Evolutionary conservation across 1,140 invertebrate species (phyloP).

Genomic region (Drosophila sulfurigaster): DNA sequence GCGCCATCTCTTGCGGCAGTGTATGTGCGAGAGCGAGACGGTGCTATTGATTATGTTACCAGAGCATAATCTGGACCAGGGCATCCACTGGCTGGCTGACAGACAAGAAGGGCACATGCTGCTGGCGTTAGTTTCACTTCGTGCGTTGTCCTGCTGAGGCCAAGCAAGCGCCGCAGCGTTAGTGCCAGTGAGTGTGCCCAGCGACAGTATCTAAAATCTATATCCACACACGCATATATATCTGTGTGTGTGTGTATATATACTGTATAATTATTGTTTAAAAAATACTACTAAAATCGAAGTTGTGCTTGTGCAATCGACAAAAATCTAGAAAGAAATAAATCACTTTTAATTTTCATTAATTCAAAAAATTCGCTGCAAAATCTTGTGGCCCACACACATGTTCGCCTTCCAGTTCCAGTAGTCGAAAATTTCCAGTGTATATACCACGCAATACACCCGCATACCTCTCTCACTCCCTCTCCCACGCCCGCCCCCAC

Average conservation of each 20-base stretch:
- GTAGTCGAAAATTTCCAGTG: constrained; percentile 72
- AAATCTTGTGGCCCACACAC: constrained; percentile 25
- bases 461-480: constrained; percentile 8
- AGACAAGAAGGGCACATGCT: constrained; percentile 78
- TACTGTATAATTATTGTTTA: constrained; percentile 17
- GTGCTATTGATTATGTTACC: constrained; percentile 58
- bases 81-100: constrained; percentile 63
- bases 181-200: constrained; percentile 53
- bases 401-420: constrained; percentile 46
- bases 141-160: constrained; percentile 85
- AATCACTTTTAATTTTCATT: neutral
- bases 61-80: constrained; percentile 74
- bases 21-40: constrained; percentile 43
- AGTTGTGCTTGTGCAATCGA: constrained; percentile 13
- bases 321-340: constrained; percentile 4
- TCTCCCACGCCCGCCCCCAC: neutral
- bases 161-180: constrained; percentile 74
- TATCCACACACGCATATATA: constrained; percentile 17
- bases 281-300: constrained; percentile 30
- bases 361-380: neutral
- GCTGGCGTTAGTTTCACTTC: constrained; percentile 82
- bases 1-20: neutral
- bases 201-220: constrained; percentile 39
- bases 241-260: constrained; percentile 22
- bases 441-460: constrained; percentile 56